phyloP scores from a whole-genome alignment of 2,113 vertebrate genomes.

The Bufo gargarizans region DNA sequence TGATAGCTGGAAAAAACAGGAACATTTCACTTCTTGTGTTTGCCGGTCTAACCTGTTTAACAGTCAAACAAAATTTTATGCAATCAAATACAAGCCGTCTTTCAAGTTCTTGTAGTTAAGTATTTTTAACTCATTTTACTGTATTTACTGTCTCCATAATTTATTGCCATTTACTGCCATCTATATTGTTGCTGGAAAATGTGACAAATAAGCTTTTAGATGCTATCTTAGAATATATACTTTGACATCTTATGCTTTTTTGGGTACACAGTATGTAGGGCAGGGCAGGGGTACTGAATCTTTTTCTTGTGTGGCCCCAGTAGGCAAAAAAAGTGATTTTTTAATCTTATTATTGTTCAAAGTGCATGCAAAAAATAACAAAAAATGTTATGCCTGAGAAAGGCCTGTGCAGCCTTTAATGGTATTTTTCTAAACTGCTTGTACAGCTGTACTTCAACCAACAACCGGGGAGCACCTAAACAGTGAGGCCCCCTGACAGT shows the following conservation, averaged over 20 bases:
- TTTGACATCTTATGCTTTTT: background rate
- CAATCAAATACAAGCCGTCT: constrained; percentile 53
- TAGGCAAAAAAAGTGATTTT: too few relatives aligned
- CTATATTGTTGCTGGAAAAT: background rate
- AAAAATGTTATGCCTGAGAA: too few relatives aligned
- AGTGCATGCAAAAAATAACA: too few relatives aligned
- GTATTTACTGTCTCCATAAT: constrained; percentile 6
- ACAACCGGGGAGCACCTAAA: too few relatives aligned
- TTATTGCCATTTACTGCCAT: constrained; percentile 18
- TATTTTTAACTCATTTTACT: constrained; percentile 43
- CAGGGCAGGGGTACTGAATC: too few relatives aligned
- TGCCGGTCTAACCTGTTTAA: constrained; percentile 60
- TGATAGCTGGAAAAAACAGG: constrained; percentile 33
- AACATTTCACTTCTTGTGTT: constrained; percentile 10
- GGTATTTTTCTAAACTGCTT: too few relatives aligned
- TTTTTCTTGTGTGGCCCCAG: too few relatives aligned
- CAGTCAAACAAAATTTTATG: constrained; percentile 59
- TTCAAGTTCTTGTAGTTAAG: constrained; percentile 59
- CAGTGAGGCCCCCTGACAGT: too few relatives aligned
- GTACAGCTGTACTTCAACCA: too few relatives aligned
- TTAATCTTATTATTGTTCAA: too few relatives aligned
- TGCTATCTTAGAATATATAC: background rate
- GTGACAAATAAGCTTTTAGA: background rate
- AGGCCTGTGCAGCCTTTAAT: too few relatives aligned
- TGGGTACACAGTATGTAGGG: background rate